These are phyloP conservation scores for Lasioglossum figueresi DNA, from an alignment of 2,888 invertebrate genomes.

Conservation along the genomic window DNA sequence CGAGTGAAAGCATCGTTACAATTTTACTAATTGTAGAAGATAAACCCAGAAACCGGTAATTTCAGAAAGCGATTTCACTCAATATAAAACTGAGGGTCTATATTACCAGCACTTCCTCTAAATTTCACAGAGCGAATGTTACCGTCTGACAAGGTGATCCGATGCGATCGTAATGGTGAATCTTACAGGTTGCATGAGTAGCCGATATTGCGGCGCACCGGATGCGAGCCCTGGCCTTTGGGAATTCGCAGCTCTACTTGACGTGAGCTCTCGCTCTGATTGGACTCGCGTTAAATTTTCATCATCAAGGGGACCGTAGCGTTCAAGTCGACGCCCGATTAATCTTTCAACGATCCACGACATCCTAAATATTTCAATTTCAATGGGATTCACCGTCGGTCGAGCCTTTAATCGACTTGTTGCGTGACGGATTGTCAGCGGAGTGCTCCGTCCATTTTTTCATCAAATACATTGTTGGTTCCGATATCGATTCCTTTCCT, in stretches of 20 bases:
- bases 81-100: background rate
- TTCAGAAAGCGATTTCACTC: too few relatives aligned
- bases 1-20: too few relatives aligned
- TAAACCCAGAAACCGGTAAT: too few relatives aligned
- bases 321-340: background rate
- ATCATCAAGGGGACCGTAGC: background rate
- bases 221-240: background rate
- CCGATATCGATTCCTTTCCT: background rate
- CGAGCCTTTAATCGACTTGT: background rate
- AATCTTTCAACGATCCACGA: background rate
- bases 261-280: slow-evolving; percentile 14
- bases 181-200: slow-evolving; percentile 43
- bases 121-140: background rate
- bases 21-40: too few relatives aligned
- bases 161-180: slow-evolving; percentile 4
- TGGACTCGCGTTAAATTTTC: slow-evolving; percentile 19
- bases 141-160: background rate
- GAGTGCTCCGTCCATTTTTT: background rate
- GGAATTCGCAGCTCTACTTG: slow-evolving; percentile 18
- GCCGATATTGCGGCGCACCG: background rate
- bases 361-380: background rate
- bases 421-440: background rate
- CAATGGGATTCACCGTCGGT: background rate
- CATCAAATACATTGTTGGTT: background rate
- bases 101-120: background rate